Evolutionary conservation across 2,888 invertebrate species (phyloP).

Genomic region (Xestia sexstrigata): DNA sequence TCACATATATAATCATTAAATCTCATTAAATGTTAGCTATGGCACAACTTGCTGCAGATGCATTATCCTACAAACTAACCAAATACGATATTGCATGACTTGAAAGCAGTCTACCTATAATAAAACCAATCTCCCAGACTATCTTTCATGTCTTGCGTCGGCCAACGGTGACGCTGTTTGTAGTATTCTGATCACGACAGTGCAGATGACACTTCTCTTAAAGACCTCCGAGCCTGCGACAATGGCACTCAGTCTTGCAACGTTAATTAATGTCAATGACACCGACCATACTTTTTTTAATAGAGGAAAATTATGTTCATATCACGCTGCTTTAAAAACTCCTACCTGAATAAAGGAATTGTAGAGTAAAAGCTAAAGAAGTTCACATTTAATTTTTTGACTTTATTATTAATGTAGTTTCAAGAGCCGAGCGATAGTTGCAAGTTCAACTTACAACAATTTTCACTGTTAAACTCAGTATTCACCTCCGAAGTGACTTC

Average conservation of each 20-base stretch:
- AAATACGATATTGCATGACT: background rate
- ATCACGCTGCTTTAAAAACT: conserved; percentile 43
- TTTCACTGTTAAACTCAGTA: background rate
- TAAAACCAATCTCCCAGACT: conserved; percentile 48
- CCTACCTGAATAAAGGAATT: conserved; percentile 2
- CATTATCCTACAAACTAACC: background rate
- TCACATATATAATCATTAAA: too few species aligned
- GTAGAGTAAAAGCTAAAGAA: conserved; percentile 9
- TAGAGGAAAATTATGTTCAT: conserved; percentile 51
- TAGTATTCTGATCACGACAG: conserved; percentile 69
- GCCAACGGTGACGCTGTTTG: conserved; percentile 13
- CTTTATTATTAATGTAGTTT: conserved; percentile 18
- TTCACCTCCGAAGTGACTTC: background rate
- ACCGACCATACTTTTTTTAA: conserved; percentile 61
- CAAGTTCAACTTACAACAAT: conserved; percentile 1
- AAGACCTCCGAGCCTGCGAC: conserved; percentile 51
- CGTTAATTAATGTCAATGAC: conserved; percentile 65
- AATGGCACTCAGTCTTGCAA: conserved; percentile 53
- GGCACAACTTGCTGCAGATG: background rate
- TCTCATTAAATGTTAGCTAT: background rate
- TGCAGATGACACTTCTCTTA: conserved; percentile 65
- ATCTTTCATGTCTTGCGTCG: conserved; percentile 44
- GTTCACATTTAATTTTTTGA: conserved; percentile 11
- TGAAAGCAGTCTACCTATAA: background rate
- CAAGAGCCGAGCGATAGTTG: background rate